phyloP scores from a whole-genome alignment of 1,140 invertebrate genomes.

The Hesperophylax magnus region DNA sequence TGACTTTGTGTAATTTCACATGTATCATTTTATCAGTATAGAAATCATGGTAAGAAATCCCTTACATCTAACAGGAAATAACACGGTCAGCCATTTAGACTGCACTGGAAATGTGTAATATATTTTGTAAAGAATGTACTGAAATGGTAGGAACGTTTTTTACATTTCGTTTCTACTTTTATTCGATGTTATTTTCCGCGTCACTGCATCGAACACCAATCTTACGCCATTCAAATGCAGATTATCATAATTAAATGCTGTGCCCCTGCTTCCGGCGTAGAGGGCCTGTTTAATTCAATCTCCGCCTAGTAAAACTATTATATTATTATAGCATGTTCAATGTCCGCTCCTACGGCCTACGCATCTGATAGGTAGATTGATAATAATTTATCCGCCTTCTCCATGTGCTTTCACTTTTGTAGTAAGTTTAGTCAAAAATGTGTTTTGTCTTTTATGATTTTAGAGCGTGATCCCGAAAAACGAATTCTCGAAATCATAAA shows the following conservation, averaged over 20 bases:
- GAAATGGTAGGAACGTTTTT: no score
- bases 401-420: background rate
- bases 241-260: background rate
- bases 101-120: no score
- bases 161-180: no score
- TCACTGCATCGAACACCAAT: conserved; percentile 1
- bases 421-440: background rate
- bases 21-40: no score
- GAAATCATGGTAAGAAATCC: no score
- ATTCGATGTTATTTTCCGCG: conserved; percentile 18
- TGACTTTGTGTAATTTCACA: no score
- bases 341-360: background rate
- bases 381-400: background rate
- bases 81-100: no score
- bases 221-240: conserved; percentile 2
- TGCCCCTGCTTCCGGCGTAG: conserved; percentile 17
- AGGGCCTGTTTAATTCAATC: conserved; percentile 17
- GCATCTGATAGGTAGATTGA: background rate
- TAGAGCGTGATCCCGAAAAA: background rate
- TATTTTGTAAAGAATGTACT: no score
- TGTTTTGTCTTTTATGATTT: background rate
- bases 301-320: background rate
- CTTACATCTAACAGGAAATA: no score
- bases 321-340: background rate
- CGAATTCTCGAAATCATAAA: no score